These are phyloP conservation scores for Troides helena DNA, from an alignment of 2,888 invertebrate species.

Conservation along the genomic window DNA sequence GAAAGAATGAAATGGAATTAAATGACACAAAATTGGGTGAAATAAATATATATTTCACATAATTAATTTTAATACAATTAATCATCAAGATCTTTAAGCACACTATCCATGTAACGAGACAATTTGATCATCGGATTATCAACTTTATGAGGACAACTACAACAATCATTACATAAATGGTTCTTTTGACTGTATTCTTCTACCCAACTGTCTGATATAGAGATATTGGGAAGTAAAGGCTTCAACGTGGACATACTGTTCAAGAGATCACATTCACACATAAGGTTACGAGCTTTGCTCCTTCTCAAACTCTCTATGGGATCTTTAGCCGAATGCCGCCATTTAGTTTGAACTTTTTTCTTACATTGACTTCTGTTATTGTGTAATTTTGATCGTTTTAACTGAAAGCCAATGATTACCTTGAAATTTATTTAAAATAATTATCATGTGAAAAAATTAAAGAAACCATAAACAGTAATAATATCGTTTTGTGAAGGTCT, in stretches of 20 bases:
- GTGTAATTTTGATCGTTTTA: neutral
- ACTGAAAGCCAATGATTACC: neutral
- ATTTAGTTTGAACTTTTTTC: constrained; percentile 29
- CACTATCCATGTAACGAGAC: constrained; percentile 54
- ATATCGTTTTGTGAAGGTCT: too few species aligned
- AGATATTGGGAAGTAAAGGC: constrained; percentile 27
- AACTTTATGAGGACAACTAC: constrained; percentile 41
- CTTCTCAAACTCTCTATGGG: neutral
- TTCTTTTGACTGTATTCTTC: constrained; percentile 31
- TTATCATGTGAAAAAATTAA: too few species aligned
- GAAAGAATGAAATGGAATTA: too few species aligned
- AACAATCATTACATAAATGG: constrained; percentile 32
- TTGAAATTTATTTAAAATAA: neutral
- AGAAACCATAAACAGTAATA: too few species aligned
- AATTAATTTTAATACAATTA: constrained; percentile 27
- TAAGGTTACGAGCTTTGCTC: neutral
- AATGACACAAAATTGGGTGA: constrained; percentile 7
- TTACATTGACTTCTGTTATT: neutral
- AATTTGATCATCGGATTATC: constrained; percentile 59
- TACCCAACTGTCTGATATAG: constrained; percentile 42
- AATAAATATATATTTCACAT: constrained; percentile 16
- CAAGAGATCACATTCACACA: constrained; percentile 44
- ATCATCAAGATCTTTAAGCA: constrained; percentile 54
- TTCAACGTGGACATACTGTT: constrained; percentile 35
- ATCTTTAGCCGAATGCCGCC: constrained; percentile 33